A percentile compares a stretch with the other conserved stretches of the same genome.
phyloP scores from a whole-genome alignment of 2,797 vertebrate genomes.

The Muscicapa comitata region DNA sequence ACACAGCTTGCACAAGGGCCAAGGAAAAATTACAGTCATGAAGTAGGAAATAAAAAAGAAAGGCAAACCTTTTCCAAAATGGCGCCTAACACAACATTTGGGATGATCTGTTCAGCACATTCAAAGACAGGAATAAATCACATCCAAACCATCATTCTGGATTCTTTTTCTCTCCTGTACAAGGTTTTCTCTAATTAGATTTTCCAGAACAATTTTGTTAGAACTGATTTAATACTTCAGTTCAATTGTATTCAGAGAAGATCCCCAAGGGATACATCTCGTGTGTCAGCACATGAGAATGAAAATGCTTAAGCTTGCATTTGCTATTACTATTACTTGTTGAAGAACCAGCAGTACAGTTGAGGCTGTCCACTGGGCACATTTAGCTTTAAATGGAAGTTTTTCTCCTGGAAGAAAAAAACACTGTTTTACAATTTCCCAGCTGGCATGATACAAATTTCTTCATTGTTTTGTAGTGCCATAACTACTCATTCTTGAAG shows the following conservation, averaged over 20 bases:
- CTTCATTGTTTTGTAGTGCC: neutral
- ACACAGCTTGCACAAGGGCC: neutral
- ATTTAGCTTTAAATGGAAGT: neutral
- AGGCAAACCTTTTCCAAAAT: neutral
- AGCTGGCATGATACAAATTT: neutral
- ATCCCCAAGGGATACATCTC: neutral
- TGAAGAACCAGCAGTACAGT: neutral
- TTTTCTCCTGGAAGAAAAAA: neutral
- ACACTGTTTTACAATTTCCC: neutral
- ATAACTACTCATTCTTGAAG: neutral
- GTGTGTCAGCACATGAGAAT: neutral
- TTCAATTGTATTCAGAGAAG: neutral
- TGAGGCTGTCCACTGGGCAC: neutral
- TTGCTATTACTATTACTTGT: neutral
- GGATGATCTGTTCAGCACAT: neutral
- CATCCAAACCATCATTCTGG: neutral
- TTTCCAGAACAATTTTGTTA: slow-evolving; percentile 11
- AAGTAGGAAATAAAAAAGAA: neutral
- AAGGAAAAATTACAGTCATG: neutral
- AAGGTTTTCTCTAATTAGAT: neutral
- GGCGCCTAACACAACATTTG: neutral
- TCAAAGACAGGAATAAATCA: neutral
- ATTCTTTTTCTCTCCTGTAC: neutral
- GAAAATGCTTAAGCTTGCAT: neutral
- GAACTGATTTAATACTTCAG: neutral